Conservation (phyloP, 1,140 invertebrate genomes). For the Drosophila obscura region DNA sequence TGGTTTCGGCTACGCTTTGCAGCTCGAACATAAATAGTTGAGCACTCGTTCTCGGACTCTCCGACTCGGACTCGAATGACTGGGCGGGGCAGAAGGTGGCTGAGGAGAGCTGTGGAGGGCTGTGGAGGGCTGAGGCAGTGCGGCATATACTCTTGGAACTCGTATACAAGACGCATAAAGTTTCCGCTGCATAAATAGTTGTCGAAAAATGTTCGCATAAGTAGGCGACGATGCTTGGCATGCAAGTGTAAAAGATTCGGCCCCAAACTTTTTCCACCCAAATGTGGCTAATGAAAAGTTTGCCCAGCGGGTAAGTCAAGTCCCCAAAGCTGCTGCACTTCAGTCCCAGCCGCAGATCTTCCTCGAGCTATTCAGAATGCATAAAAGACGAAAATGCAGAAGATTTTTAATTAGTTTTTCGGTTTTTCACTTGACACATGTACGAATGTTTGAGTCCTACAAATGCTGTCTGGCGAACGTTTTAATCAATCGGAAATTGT, state of each 20-base stretch:
- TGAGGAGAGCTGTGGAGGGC: too few relatives aligned
- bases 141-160: slow-evolving; percentile 12
- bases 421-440: slow-evolving; percentile 6
- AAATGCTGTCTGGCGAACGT: not conserved
- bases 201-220: slow-evolving; percentile 68
- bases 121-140: not conserved
- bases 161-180: slow-evolving; percentile 42
- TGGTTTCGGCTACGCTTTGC: slow-evolving; percentile 77
- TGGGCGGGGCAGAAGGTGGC: slow-evolving; percentile 14
- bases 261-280: slow-evolving; percentile 42
- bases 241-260: slow-evolving; percentile 74
- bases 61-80: slow-evolving; percentile 33
- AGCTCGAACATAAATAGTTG: slow-evolving; percentile 73
- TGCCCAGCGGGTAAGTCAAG: slow-evolving; percentile 33
- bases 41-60: slow-evolving; percentile 39
- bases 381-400: slow-evolving; percentile 47
- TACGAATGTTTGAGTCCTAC: not conserved
- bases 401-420: slow-evolving; percentile 58
- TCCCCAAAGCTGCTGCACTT: slow-evolving; percentile 22
- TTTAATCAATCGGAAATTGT: slow-evolving; percentile 16
- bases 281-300: slow-evolving; percentile 70
- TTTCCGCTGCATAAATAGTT: slow-evolving; percentile 70
- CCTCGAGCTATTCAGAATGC: slow-evolving; percentile 23
- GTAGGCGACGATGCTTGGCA: slow-evolving; percentile 67
- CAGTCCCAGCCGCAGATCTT: not conserved